Percentiles rank a stretch among this genome's conserved stretches.
phyloP scores from a whole-genome alignment of 2,888 invertebrate species.

The Meganola albula region DNA sequence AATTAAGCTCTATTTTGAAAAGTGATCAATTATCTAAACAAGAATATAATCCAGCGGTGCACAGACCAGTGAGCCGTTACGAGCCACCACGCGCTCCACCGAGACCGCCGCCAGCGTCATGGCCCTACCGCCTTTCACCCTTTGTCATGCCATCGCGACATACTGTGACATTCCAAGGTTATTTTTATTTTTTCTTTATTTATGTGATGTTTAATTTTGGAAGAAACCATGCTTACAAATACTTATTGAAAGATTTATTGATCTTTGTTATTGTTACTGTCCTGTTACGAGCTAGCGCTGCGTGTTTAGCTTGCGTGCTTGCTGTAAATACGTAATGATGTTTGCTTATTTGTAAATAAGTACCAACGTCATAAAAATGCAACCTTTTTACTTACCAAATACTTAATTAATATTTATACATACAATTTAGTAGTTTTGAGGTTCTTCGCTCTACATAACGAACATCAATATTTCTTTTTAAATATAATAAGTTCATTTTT shows the following conservation, averaged over 20 bases:
- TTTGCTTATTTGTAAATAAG: conserved; percentile 24
- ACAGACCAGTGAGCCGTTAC: conserved; percentile 86
- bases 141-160: conserved; percentile 79
- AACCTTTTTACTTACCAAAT: no score
- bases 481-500: conserved; percentile 23
- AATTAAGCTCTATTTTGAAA: conserved; percentile 69
- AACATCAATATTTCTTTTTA: conserved; percentile 28
- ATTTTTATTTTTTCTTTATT: conserved; percentile 61
- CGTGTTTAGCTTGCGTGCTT: conserved; percentile 34
- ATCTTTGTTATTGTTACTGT: conserved; percentile 41
- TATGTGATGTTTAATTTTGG: conserved; percentile 57
- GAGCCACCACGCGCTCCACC: conserved; percentile 81
- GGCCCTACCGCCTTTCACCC: conserved; percentile 62
- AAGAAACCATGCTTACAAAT: conserved; percentile 44
- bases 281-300: conserved; percentile 30
- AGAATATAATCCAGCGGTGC: conserved; percentile 85
- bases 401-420: neutral
- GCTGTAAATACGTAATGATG: conserved; percentile 16
- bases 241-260: conserved; percentile 46
- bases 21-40: conserved; percentile 79
- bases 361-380: conserved; percentile 3
- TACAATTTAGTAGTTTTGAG: neutral
- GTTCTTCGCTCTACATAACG: conserved; percentile 20
- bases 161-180: conserved; percentile 87
- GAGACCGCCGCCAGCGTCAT: conserved; percentile 66